Evolutionary conservation across 2,797 vertebrate species (phyloP).

Genomic region (Ara ararauna): DNA sequence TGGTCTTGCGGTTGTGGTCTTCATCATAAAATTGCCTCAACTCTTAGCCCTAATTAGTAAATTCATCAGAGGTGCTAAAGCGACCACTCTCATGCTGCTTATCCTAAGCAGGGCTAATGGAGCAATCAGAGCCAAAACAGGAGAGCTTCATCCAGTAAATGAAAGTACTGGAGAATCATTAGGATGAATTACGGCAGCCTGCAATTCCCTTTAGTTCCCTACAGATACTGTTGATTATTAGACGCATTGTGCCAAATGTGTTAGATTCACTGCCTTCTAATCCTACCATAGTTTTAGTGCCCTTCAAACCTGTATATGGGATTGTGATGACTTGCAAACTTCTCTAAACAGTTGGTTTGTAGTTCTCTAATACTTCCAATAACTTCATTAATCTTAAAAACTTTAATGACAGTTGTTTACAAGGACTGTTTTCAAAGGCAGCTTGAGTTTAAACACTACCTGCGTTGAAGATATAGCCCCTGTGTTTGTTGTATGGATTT

Average conservation of each 20-base stretch:
- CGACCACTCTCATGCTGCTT: not conserved
- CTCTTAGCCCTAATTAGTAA: not conserved
- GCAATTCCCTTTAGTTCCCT: constrained; percentile 1
- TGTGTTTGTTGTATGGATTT: not conserved
- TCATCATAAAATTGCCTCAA: not conserved
- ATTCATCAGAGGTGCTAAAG: not conserved
- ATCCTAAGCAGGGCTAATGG: constrained; percentile 4
- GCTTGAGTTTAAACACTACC: not conserved
- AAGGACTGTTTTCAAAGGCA: not conserved
- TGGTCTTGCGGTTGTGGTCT: not conserved
- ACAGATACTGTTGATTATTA: not conserved
- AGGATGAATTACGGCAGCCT: not conserved
- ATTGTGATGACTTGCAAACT: not conserved
- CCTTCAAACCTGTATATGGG: not conserved
- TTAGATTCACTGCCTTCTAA: not conserved
- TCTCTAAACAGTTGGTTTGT: not conserved
- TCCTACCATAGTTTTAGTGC: not conserved
- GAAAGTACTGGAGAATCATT: not conserved
- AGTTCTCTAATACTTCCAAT: not conserved
- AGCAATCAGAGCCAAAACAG: not conserved
- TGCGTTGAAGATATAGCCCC: not conserved
- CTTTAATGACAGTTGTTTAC: not conserved
- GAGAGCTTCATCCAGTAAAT: constrained; percentile 26
- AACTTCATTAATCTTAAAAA: not conserved
- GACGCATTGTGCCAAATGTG: not conserved